Evolutionary conservation across 2,113 vertebrate genomes (phyloP), one percentile per base, ranked within the genome.

Genomic region (Heterotilapia buettikoferi): DNA sequence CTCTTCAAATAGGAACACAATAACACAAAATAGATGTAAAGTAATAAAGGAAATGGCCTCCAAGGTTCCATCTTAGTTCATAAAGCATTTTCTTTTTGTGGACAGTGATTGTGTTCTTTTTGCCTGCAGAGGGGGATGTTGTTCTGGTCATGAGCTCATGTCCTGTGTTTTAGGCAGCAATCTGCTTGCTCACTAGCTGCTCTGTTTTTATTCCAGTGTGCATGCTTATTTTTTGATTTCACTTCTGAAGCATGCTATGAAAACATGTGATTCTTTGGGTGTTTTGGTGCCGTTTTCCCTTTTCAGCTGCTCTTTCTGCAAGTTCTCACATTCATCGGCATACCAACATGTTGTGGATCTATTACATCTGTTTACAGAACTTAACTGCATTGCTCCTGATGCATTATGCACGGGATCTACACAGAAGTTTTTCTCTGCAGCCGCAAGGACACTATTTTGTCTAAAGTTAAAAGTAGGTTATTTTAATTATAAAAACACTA

Each of bases 91-190:
- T 92, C 84, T 81, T 89, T 88, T 40, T 89, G 79, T 89, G 45
- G 14, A 43, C 79, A 76, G 50, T 84, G 88, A 82, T 93, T 93
- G 87, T 91, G 81, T 90, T 90, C 83, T 84, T 80, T 92, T 90
- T 91, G 92, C 96, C 97, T 97, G 95, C 93, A 97, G 97, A 97
- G 96, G 97, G 96, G 86, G 95, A 92, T 97, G 94, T 97, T 96
- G 97, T 93, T 95, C 94, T 95, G 91, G 89, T 95, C 92, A 96
- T 95, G 84, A 90, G 82, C 89, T 90, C 45, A 61, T 86, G 87
- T 91, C 85, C 76, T 91, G 73, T 84, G 80, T 92, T 88, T 86
- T 86, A 90, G 36, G 84, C 79, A 84, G 53, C 21, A 21, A 10
- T 82, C 52, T n/a, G 79, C 71, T 78, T 50, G 26, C 45, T 50